Conservation (phyloP, 2,797 vertebrate genomes). For the Lophotriccus pileatus region DNA sequence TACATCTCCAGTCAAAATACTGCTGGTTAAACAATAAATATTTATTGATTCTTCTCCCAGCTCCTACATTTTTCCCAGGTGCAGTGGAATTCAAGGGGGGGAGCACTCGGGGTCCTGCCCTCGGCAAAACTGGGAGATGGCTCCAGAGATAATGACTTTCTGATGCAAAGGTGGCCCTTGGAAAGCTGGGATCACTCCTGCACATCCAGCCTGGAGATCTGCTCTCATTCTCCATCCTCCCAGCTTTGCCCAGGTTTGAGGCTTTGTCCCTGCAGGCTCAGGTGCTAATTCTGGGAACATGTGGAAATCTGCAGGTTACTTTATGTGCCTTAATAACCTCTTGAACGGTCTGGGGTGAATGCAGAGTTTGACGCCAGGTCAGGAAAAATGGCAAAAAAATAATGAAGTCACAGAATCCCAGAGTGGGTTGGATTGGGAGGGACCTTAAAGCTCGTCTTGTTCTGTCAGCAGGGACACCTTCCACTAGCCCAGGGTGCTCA, state of each 20-base stretch:
- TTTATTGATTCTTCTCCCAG: conserved; percentile 70
- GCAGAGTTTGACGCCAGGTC: not conserved
- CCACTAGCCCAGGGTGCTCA: not conserved
- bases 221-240: not conserved
- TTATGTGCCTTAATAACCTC: not conserved
- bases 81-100: conserved; percentile 11
- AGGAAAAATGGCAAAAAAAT: not conserved
- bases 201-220: not conserved
- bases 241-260: not conserved
- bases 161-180: not conserved
- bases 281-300: not conserved
- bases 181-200: not conserved
- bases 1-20: conserved; percentile 68
- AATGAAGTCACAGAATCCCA: not conserved
- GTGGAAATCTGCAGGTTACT: not conserved
- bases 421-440: not conserved
- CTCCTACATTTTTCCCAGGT: conserved; percentile 66
- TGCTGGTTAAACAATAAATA: conserved; percentile 70
- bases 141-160: not conserved
- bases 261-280: not conserved
- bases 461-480: not conserved
- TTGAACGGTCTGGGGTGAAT: accelerated
- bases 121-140: not conserved
- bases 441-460: not conserved
- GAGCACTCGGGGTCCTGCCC: not conserved